phyloP scores from a whole-genome alignment of 2,888 invertebrate species.

The Hesperia comma region DNA sequence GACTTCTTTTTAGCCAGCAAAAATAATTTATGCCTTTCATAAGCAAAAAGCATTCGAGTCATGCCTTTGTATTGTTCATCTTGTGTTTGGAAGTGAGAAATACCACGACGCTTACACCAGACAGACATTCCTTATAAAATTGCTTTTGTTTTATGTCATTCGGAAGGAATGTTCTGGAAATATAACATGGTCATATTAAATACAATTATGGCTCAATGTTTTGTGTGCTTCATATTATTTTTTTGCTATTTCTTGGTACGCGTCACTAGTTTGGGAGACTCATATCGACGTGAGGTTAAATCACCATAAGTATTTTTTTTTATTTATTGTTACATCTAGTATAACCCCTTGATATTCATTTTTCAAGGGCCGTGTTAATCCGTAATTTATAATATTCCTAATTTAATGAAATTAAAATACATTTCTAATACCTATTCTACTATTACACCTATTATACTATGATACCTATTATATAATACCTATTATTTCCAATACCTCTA shows the following conservation, averaged over 20 bases:
- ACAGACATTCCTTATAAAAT: slow-evolving; percentile 30
- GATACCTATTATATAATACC: too few species aligned
- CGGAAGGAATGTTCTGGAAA: slow-evolving; percentile 24
- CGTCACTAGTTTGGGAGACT: too few species aligned
- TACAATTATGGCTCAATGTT: not conserved
- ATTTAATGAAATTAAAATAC: too few species aligned
- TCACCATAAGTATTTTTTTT: too few species aligned
- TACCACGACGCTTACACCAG: slow-evolving; percentile 25
- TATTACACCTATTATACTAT: too few species aligned
- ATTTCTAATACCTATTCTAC: too few species aligned
- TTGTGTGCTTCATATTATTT: not conserved
- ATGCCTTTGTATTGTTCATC: slow-evolving; percentile 17
- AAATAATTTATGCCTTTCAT: slow-evolving; percentile 23
- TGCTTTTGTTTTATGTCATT: slow-evolving; percentile 35
- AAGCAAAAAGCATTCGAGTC: slow-evolving; percentile 19
- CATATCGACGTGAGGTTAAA: too few species aligned
- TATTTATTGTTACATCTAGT: too few species aligned
- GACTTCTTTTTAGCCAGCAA: slow-evolving; percentile 3
- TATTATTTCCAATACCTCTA: too few species aligned
- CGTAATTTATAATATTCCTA: too few species aligned
- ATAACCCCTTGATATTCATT: too few species aligned
- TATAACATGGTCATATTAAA: slow-evolving; percentile 1
- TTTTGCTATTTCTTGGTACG: not conserved
- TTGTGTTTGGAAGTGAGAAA: slow-evolving; percentile 21
- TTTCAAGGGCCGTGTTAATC: too few species aligned